These are phyloP conservation scores for Syritta pipiens DNA, from an alignment of 2,888 invertebrate species.

Conservation along the genomic window DNA sequence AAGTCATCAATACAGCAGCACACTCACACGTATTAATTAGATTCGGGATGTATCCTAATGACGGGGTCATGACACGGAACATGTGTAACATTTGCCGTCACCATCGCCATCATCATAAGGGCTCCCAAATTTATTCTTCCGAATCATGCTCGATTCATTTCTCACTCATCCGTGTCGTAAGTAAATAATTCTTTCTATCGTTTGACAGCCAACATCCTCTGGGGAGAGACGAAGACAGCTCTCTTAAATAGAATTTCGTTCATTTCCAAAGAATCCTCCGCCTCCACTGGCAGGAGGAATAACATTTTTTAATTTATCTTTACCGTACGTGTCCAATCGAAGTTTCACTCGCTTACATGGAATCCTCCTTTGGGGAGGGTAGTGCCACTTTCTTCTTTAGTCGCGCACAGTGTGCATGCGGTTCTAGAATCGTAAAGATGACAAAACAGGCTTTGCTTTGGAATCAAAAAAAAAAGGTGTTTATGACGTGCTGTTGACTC, in stretches of 20 bases:
- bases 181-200: conserved; percentile 63
- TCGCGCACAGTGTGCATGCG: conserved; percentile 58
- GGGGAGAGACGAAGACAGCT: conserved; percentile 52
- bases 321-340: conserved; percentile 64
- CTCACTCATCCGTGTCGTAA: conserved; percentile 64
- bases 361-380: conserved; percentile 28
- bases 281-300: conserved; percentile 20
- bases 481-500: conserved; percentile 57
- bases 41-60: conserved; percentile 63
- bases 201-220: conserved; percentile 66
- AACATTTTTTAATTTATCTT: conserved; percentile 53
- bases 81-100: conserved; percentile 65
- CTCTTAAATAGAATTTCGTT: conserved; percentile 63
- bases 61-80: conserved; percentile 66
- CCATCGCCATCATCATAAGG: conserved; percentile 38
- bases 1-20: conserved; percentile 54
- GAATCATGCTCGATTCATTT: conserved; percentile 65
- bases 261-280: conserved; percentile 45
- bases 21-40: conserved; percentile 67
- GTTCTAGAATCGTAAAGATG: conserved; percentile 63
- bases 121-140: conserved; percentile 57
- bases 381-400: conserved; percentile 46
- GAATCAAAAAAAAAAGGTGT: conserved; percentile 30
- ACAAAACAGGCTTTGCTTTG: conserved; percentile 56
- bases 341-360: conserved; percentile 52